Conservation (phyloP, 2,113 vertebrate genomes). For the Mesitornis unicolor region DNA sequence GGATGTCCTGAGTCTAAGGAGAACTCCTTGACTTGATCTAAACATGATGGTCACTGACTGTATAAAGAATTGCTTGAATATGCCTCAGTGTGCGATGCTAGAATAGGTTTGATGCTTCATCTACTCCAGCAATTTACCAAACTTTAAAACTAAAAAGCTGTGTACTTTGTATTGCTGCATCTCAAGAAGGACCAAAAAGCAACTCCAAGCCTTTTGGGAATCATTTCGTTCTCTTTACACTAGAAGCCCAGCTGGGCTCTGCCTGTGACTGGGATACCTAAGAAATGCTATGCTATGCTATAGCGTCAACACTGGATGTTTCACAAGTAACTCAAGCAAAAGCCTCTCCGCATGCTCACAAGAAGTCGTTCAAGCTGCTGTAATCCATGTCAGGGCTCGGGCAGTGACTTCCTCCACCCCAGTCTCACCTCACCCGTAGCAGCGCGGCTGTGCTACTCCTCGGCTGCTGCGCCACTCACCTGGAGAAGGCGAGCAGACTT, state of each 20-base stretch:
- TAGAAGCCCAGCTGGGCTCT: not conserved
- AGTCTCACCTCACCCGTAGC: rapidly evolving
- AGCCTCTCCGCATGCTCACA: rapidly evolving
- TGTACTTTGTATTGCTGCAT: not conserved
- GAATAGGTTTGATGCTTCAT: not conserved
- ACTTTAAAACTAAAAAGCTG: not conserved
- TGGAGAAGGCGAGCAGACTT: no score
- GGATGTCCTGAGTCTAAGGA: not conserved
- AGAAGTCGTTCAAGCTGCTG: not conserved
- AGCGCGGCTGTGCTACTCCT: rapidly evolving
- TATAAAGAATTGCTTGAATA: not conserved
- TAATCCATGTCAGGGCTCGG: rapidly evolving
- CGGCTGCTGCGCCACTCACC: no score
- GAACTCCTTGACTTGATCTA: not conserved
- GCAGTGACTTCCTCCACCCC: rapidly evolving
- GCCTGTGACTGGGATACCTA: not conserved
- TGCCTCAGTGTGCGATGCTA: rapidly evolving
- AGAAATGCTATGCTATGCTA: rapidly evolving
- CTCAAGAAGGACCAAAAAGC: not conserved
- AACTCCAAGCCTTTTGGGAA: not conserved
- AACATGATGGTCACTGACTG: rapidly evolving
- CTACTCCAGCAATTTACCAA: not conserved
- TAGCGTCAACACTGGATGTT: rapidly evolving
- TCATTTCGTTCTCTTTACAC: rapidly evolving
- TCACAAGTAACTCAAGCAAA: rapidly evolving